These are phyloP conservation scores for Agrypnus murinus DNA, from an alignment of 2,888 invertebrate genomes.

Conservation along the genomic window DNA sequence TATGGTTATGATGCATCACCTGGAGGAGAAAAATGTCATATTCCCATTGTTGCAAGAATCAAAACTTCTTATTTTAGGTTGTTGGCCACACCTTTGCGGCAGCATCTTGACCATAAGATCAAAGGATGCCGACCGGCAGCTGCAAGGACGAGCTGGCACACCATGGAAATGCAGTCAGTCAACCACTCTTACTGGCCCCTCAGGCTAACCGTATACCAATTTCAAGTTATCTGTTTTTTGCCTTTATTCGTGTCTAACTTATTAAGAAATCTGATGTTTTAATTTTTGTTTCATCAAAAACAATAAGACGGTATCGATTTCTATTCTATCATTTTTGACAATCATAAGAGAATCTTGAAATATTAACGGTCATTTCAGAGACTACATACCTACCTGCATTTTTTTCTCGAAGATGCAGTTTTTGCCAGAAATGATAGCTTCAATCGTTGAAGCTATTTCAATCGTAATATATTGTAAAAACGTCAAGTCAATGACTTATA, in stretches of 20 bases:
- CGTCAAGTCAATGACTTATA: too few species aligned
- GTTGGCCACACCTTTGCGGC: constrained; percentile 34
- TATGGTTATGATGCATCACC: too few species aligned
- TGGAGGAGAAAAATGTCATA: constrained; percentile 11
- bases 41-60: constrained; percentile 9
- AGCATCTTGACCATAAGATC: constrained; percentile 20
- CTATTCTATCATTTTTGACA: too few species aligned
- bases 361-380: too few species aligned
- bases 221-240: constrained; percentile 14
- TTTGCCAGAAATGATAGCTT: too few species aligned
- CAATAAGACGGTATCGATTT: too few species aligned
- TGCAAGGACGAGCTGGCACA: constrained; percentile 14
- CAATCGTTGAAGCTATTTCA: too few species aligned
- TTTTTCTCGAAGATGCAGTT: too few species aligned
- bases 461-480: too few species aligned
- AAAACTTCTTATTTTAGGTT: constrained; percentile 29
- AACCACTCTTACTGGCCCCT: constrained; percentile 20
- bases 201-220: constrained; percentile 12
- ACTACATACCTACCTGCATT: too few species aligned
- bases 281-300: background rate
- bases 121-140: constrained; percentile 24
- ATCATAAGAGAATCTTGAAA: too few species aligned
- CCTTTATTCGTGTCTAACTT: background rate
- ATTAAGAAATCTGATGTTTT: constrained; percentile 4
- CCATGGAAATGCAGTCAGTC: background rate